Evolutionary conservation across 2,113 vertebrate genomes (phyloP).

Genomic region (Ameiurus melas): DNA sequence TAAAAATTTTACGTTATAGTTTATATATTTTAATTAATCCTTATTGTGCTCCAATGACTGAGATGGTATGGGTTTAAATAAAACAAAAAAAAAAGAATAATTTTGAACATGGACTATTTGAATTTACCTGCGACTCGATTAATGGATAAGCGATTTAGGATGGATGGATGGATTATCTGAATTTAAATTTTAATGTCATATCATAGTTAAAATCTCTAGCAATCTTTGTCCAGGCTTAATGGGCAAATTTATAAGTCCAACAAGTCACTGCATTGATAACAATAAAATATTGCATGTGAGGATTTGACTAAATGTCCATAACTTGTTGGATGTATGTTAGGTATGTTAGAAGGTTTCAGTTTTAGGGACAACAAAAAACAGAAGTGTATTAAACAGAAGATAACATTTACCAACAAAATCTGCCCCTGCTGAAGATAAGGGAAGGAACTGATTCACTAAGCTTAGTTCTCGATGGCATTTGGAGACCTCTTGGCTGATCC

Average conservation of each 20-base stretch:
- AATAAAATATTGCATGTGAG: not conserved
- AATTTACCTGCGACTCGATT: too few species aligned
- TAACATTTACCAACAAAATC: not conserved
- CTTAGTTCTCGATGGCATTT: not conserved
- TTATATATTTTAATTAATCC: not conserved
- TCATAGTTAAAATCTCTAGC: not conserved
- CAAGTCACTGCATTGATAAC: not conserved
- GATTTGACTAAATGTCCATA: not conserved
- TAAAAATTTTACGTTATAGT: not conserved
- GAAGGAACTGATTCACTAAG: not conserved
- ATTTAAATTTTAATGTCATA: too few species aligned
- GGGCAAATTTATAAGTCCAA: not conserved
- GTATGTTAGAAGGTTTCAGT: not conserved
- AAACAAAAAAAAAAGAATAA: not conserved
- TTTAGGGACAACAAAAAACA: not conserved
- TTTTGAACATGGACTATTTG: too few species aligned
- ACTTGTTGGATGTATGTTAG: not conserved
- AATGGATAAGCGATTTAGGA: too few species aligned
- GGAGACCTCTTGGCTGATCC: not conserved
- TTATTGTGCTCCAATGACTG: not conserved
- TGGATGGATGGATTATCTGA: too few species aligned
- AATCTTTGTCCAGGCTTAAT: not conserved
- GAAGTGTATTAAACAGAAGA: not conserved
- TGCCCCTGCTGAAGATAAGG: not conserved
- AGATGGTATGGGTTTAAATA: not conserved